These are phyloP conservation scores for Ennomos erosarius DNA, from an alignment of 2,888 invertebrate genomes.

Conservation along the genomic window DNA sequence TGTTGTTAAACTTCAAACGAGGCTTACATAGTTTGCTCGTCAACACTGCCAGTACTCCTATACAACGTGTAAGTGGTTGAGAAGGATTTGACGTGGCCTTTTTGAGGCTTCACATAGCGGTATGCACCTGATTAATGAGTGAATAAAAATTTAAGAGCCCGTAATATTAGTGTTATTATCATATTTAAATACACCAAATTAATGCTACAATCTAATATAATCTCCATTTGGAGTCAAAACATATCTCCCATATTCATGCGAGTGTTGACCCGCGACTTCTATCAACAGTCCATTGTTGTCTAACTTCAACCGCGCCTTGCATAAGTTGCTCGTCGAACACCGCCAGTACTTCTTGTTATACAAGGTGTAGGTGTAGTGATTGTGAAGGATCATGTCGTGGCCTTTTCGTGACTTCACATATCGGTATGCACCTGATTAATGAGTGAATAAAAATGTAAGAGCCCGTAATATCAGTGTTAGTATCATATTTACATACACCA, in stretches of 20 bases:
- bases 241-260: slow-evolving; percentile 9
- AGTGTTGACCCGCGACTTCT: slow-evolving; percentile 3
- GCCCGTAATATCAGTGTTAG: too few species aligned
- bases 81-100: slow-evolving; percentile 5
- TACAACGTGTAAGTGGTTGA: slow-evolving; percentile 3
- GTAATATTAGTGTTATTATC: too few species aligned
- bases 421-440: slow-evolving; percentile 2
- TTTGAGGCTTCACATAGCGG: slow-evolving; percentile 5
- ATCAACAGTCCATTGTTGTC: not conserved
- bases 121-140: not conserved
- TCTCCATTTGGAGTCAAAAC: not conserved
- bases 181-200: too few species aligned
- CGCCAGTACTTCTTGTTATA: slow-evolving; percentile 2
- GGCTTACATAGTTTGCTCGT: not conserved
- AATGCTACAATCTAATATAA: not conserved
- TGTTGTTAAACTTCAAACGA: not conserved
- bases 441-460: too few species aligned
- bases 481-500: not conserved
- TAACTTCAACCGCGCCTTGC: slow-evolving; percentile 9
- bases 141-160: too few species aligned
- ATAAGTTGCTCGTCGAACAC: not conserved
- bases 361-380: slow-evolving; percentile 1
- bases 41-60: slow-evolving; percentile 7
- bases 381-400: slow-evolving; percentile 6
- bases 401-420: slow-evolving; percentile 6